Evolutionary conservation across 1,140 invertebrate species (phyloP).

Genomic region (Pinna nobilis): DNA sequence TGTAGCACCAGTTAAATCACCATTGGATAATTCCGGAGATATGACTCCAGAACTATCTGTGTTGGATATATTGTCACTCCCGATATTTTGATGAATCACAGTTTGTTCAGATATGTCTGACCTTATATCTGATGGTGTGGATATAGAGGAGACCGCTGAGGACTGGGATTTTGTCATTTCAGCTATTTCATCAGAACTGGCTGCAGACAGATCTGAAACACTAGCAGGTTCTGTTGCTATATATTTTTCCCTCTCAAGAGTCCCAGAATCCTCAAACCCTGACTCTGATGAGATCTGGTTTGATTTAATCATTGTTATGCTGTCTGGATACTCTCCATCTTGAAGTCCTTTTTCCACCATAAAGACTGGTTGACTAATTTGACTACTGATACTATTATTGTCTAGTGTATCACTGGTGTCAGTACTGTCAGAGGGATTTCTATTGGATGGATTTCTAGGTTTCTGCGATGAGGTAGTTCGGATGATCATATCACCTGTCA

Average conservation of each 20-base stretch:
- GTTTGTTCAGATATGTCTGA: conserved; percentile 54
- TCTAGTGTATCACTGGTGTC: conserved; percentile 37
- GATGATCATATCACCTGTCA: conserved; percentile 74
- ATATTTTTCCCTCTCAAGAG: conserved; percentile 30
- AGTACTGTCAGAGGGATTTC: conserved; percentile 52
- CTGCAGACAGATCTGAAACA: conserved; percentile 36
- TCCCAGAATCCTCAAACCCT: conserved; percentile 53
- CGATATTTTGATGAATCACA: conserved; percentile 42
- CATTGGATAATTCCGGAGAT: conserved; percentile 25
- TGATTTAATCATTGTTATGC: conserved; percentile 17
- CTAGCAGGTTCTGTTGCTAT: conserved; percentile 43
- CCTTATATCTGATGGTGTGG: conserved; percentile 49
- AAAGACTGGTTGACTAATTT: conserved; percentile 11
- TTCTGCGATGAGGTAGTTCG: conserved; percentile 66
- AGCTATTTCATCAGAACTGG: conserved; percentile 39
- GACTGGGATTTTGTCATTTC: conserved; percentile 49
- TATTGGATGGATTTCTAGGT: conserved; percentile 39
- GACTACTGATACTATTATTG: conserved; percentile 9
- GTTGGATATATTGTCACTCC: conserved; percentile 39
- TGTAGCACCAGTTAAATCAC: conserved; percentile 1
- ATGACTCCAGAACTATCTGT: conserved; percentile 41
- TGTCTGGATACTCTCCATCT: neutral
- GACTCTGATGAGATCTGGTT: conserved; percentile 49
- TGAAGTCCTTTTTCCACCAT: neutral
- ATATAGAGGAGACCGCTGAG: conserved; percentile 48